Percentiles rank a stretch among this genome's conserved stretches.
Conservation (phyloP, 2,797 vertebrate genomes). For the Phoxinus dragarum region DNA sequence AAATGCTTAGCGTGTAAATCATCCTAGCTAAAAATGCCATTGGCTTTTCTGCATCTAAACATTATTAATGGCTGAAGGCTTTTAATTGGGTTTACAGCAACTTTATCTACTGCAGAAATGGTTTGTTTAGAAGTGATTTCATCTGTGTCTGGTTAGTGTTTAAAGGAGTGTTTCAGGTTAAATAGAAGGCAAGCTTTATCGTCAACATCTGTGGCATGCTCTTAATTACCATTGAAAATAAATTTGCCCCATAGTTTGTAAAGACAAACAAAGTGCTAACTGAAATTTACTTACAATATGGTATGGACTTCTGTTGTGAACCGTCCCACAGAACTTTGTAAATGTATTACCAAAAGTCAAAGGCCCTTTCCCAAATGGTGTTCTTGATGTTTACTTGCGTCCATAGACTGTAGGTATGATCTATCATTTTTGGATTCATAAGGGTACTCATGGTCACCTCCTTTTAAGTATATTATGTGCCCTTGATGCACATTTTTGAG, state of each 20-base stretch:
- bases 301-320: neutral
- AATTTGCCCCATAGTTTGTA: neutral
- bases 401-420: neutral
- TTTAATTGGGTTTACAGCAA: conserved; percentile 39
- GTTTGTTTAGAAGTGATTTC: conserved; percentile 20
- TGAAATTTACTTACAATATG: neutral
- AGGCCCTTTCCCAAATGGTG: neutral
- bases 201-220: neutral
- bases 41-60: conserved; percentile 21
- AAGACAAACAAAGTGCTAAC: neutral
- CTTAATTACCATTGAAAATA: conserved; percentile 1
- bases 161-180: neutral
- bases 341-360: neutral
- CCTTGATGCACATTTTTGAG: neutral
- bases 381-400: neutral
- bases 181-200: conserved; percentile 10
- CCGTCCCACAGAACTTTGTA: neutral
- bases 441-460: neutral
- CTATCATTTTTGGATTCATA: neutral
- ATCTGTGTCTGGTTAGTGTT: conserved; percentile 27
- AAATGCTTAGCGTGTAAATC: conserved; percentile 49
- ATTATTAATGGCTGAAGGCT: conserved; percentile 39
- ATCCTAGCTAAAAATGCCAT: conserved; percentile 14
- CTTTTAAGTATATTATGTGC: neutral
- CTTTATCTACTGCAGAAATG: conserved; percentile 18